These are phyloP conservation scores for Nothocercus nigrocapillus DNA, from an alignment of 2,113 vertebrate genomes.

Conservation along the genomic window DNA sequence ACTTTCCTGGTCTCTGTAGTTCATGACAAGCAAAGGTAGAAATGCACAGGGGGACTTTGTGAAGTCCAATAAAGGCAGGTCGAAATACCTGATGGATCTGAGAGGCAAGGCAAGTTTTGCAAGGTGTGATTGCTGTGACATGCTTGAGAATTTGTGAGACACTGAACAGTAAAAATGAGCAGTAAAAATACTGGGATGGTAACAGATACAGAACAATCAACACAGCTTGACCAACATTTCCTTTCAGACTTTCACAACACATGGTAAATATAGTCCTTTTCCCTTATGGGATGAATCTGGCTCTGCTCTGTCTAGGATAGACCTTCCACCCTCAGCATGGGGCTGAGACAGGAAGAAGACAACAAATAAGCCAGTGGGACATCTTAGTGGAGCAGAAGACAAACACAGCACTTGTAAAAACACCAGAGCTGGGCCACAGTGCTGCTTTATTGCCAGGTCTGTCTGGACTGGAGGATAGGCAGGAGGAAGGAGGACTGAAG, in stretches of 20 bases:
- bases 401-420: rapidly evolving
- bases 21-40: not conserved
- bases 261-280: not conserved
- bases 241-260: not conserved
- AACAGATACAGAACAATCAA: not conserved
- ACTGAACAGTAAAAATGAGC: not conserved
- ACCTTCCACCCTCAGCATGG: not conserved
- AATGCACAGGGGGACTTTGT: not conserved
- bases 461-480: not conserved
- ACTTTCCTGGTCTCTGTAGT: not conserved
- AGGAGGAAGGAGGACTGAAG: not conserved
- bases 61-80: not conserved
- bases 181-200: not conserved
- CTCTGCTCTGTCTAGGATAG: not conserved
- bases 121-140: not conserved
- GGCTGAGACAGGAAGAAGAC: not conserved
- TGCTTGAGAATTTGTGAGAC: not conserved
- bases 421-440: not conserved
- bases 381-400: not conserved
- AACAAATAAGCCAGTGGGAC: not conserved
- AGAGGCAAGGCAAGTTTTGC: not conserved
- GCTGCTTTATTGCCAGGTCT: not conserved
- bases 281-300: not conserved
- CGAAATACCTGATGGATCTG: not conserved
- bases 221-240: not conserved